These are phyloP conservation scores for Noctuana brunneofusca DNA, from an alignment of 2,888 invertebrate species.

Conservation along the genomic window DNA sequence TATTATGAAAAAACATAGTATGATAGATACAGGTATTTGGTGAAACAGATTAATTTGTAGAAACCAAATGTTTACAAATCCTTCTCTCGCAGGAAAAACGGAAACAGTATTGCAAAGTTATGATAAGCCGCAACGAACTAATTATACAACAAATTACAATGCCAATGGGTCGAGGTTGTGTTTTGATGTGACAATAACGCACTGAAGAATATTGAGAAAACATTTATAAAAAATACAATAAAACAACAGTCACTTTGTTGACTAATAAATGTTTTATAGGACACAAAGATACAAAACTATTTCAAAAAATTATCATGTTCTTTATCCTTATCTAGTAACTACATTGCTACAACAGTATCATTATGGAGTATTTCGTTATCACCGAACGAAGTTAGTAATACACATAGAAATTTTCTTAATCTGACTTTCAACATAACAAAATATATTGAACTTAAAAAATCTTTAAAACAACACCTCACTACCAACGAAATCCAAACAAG, in stretches of 20 bases:
- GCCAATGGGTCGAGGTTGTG: constrained; percentile 11
- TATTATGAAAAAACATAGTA: constrained; percentile 12
- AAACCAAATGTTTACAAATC: constrained; percentile 46
- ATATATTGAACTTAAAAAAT: not conserved
- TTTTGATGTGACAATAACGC: not conserved
- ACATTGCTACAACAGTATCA: constrained; percentile 36
- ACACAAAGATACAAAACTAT: constrained; percentile 18
- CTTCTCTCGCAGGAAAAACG: constrained; percentile 49
- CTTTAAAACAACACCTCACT: not conserved
- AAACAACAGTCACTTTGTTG: not conserved
- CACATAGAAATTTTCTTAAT: constrained; percentile 10
- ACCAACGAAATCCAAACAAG: not conserved
- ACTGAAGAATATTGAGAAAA: not conserved
- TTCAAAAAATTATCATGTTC: constrained; percentile 19
- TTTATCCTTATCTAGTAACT: constrained; percentile 37
- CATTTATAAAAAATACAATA: not conserved
- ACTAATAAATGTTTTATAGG: constrained; percentile 17
- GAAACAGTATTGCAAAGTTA: constrained; percentile 46
- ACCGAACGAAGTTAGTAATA: constrained; percentile 31
- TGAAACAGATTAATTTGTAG: constrained; percentile 21
- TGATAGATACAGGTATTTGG: constrained; percentile 23
- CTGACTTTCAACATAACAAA: not conserved
- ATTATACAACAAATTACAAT: constrained; percentile 17
- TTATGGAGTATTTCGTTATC: constrained; percentile 40
- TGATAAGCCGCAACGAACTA: constrained; percentile 41